These are phyloP conservation scores for Dasyornis broadbenti DNA, from an alignment of 2,113 vertebrate species.

Conservation along the genomic window DNA sequence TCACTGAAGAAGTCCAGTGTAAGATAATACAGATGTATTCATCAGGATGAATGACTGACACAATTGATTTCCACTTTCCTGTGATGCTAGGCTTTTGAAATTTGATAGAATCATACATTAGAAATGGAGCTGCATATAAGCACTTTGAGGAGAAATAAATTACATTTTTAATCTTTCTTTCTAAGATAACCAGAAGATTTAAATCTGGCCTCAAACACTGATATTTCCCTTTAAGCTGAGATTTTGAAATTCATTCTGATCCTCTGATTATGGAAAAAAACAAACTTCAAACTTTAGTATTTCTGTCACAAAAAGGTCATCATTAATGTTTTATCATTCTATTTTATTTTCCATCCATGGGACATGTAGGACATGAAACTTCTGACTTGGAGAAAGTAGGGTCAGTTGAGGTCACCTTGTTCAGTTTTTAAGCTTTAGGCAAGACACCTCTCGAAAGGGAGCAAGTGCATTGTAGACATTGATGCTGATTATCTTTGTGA, in stretches of 20 bases:
- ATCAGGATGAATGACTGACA: neutral
- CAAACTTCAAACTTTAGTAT: neutral
- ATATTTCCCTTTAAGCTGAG: neutral
- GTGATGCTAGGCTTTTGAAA: neutral
- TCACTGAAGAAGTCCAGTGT: neutral
- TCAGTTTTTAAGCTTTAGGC: neutral
- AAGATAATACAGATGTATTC: neutral
- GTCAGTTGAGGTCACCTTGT: neutral
- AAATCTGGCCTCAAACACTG: neutral
- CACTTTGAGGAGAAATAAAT: neutral
- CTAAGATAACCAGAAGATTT: neutral
- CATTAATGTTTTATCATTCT: neutral
- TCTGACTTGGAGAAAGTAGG: neutral
- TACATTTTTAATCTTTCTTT: neutral
- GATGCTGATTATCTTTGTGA: neutral
- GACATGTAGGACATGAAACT: neutral
- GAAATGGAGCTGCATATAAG: neutral
- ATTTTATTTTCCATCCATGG: neutral
- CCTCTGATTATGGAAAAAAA: neutral
- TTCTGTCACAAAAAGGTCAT: neutral
- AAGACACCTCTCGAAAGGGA: neutral
- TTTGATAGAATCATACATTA: neutral
- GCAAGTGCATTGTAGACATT: neutral
- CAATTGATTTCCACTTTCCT: neutral
- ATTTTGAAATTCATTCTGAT: neutral